A percentile compares a stretch with the other conserved stretches of the same genome.
These are phyloP conservation scores for Helicolenus hilgendorfi DNA, from an alignment of 2,797 vertebrate genomes.

Conservation along the genomic window DNA sequence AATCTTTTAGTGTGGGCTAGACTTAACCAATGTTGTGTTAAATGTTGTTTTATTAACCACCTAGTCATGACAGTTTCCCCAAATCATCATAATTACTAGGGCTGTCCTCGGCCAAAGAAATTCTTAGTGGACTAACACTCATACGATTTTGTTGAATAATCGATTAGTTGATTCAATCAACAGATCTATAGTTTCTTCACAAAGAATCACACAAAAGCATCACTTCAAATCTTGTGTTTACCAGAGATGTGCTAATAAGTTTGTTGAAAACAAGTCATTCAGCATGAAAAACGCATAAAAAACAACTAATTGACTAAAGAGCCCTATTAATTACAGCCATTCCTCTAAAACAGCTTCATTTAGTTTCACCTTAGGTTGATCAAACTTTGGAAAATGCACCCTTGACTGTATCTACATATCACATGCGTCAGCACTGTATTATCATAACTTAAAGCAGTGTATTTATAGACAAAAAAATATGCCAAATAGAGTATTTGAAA, in stretches of 20 bases:
- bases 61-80: background rate
- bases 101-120: too few species aligned
- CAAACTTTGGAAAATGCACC: background rate
- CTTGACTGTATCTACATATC: background rate
- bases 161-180: too few species aligned
- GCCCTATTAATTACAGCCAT: background rate
- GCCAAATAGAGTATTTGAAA: background rate
- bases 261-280: accelerated
- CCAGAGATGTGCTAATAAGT: background rate
- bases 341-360: background rate
- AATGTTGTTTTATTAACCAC: background rate
- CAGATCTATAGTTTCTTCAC: too few species aligned
- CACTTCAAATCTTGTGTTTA: background rate
- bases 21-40: background rate
- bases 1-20: too few species aligned
- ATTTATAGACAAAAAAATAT: conserved; percentile 1
- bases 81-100: background rate
- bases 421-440: background rate
- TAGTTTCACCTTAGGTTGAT: background rate
- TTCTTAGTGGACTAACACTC: too few species aligned
- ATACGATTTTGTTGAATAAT: too few species aligned
- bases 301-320: background rate
- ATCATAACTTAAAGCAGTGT: background rate
- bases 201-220: background rate
- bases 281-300: background rate